Percentiles rank a stretch among this genome's conserved stretches.
phyloP scores from a whole-genome alignment of 2,888 invertebrate species.

The Arrhopalites spinosus region DNA sequence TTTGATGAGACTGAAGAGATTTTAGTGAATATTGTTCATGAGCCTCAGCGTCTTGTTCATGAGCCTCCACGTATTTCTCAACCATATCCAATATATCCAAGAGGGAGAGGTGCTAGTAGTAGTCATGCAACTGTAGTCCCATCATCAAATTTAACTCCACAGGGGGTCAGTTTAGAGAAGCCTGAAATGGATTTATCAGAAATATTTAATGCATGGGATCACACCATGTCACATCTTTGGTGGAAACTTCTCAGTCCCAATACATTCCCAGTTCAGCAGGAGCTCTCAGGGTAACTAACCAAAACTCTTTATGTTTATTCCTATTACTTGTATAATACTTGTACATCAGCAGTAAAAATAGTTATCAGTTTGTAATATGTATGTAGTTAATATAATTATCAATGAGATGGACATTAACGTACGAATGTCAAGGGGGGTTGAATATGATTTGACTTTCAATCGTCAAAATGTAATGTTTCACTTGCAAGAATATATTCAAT shows the following conservation, averaged over 20 bases:
- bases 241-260: constrained; percentile 21
- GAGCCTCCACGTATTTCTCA: background rate
- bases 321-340: background rate
- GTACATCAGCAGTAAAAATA: background rate
- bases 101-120: background rate
- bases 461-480: no score
- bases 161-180: background rate
- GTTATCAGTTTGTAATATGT: background rate
- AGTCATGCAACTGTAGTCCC: background rate
- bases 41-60: background rate
- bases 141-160: background rate
- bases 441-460: no score
- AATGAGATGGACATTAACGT: background rate
- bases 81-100: background rate
- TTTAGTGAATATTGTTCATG: constrained; percentile 15
- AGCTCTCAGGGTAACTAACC: constrained; percentile 4
- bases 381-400: background rate
- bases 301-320: background rate
- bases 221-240: constrained; percentile 11
- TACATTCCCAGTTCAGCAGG: background rate
- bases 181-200: constrained; percentile 7
- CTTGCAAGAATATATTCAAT: no score
- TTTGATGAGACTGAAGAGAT: constrained; percentile 10
- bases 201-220: constrained; percentile 23
- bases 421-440: background rate